Percentiles rank a stretch among this genome's conserved stretches.
phyloP scores from a whole-genome alignment of 1,140 invertebrate species.

The Aphelinus atriplicis region DNA sequence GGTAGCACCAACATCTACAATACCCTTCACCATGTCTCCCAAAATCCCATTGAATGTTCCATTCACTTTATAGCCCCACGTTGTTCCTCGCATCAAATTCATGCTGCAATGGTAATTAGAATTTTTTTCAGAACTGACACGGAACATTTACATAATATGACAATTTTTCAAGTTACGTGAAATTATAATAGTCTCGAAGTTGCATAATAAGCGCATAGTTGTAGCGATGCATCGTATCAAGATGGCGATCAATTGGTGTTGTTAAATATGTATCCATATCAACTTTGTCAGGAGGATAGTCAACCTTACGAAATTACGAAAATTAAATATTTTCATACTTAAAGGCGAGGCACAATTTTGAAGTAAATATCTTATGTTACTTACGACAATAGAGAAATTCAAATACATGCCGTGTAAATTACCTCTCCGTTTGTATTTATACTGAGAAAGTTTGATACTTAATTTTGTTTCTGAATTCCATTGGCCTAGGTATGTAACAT shows the following conservation, averaged over 20 bases:
- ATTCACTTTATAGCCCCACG: constrained; percentile 74
- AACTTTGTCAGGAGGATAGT: constrained; percentile 54
- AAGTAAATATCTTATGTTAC: no score
- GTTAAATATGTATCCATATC: constrained; percentile 68
- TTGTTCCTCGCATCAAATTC: constrained; percentile 65
- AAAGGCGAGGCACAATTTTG: no score
- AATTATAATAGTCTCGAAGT: constrained; percentile 72
- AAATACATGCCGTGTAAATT: constrained; percentile 65
- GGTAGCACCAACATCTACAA: constrained; percentile 71
- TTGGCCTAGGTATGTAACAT: constrained; percentile 63
- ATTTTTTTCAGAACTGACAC: no score
- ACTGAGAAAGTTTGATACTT: constrained; percentile 52
- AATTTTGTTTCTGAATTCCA: constrained; percentile 57
- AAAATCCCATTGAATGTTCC: constrained; percentile 75
- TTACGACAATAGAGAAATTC: constrained; percentile 56
- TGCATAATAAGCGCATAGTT: constrained; percentile 70
- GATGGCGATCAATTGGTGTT: constrained; percentile 61
- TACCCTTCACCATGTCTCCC: constrained; percentile 67
- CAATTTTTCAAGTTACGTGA: constrained; percentile 61
- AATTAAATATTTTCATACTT: background rate
- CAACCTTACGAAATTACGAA: background rate
- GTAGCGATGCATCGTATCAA: constrained; percentile 73
- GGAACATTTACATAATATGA: background rate
- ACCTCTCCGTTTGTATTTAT: constrained; percentile 62
- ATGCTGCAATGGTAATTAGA: constrained; percentile 56